Base-by-base conservation (phyloP, 2,113 vertebrate genomes). In the Paralichthys olivaceus region DNA sequence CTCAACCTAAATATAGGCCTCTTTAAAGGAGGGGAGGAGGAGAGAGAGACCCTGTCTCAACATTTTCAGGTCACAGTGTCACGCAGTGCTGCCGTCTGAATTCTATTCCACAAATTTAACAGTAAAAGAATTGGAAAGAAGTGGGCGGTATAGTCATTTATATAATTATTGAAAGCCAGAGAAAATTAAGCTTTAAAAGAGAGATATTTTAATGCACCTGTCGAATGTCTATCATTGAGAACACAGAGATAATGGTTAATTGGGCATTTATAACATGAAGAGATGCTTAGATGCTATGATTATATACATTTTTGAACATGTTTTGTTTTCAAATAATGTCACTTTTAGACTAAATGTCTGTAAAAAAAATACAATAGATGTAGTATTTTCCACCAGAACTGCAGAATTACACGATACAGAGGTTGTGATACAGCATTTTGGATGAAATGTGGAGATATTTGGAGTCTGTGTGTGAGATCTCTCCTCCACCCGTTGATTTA, bases 1-100 rank as follows among this genome's bases (percentile, higher is more conserved):
- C 77, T 20, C 53, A 54, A 32, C 53, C 93, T 95, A 95, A 93
- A 93, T 91, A 94, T 95, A 95, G 90, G 55, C 70, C 84, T 83
- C 63, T 84, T 81, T 25, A 55, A 85, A 79, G 71, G 25, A 87
- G 80, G 81, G 90, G 89, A 80, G 88, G 90, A n/a, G 79, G 63
- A 8, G 61, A 68, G 65, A 69, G 60, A 70, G 45, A 68, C 32
- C 28, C 37, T 13, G 25, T 14, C 37, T 45, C 45, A 59, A 47
- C 15, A 51, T 62, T 71, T 83, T 28, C 49, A 69, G 29, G 13
- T 51, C 29, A 58, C 61, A 56, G 26, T 57, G 20, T 26, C 4
- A 12, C 49, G 49, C 5, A 56, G 22, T 22, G 5, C 34, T 28
- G 19, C 32, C 22, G 12, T 40, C 51, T 47, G 65, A 62, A 61